Percentiles rank a stretch among this genome's conserved stretches.
Conservation (phyloP, 92 coral and sea anemone genomes). For the Hydrozoanthus gracilis region DNA sequence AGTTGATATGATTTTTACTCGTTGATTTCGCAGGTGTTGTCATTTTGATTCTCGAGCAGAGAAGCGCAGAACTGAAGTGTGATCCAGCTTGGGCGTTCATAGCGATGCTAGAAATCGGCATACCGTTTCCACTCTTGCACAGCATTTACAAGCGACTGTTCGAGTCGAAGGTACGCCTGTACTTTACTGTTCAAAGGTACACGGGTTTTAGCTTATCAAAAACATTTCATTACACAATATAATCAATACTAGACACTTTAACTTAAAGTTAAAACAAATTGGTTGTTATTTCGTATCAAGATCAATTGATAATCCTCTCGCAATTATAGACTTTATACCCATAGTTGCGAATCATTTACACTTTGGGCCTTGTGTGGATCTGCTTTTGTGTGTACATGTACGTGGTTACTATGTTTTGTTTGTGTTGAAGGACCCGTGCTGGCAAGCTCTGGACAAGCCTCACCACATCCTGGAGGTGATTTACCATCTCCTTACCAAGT, state of each 20-base stretch:
- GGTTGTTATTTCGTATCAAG: too few relatives aligned
- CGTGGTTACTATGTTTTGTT: neutral
- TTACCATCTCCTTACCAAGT: constrained; percentile 83
- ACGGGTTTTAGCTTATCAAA: too few relatives aligned
- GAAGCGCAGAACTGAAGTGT: constrained; percentile 88
- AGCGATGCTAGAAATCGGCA: constrained; percentile 95
- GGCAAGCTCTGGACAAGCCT: constrained; percentile 90
- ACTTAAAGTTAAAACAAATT: too few relatives aligned
- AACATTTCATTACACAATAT: neutral
- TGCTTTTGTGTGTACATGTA: too few relatives aligned
- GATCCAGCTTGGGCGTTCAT: constrained; percentile 93
- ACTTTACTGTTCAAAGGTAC: neutral
- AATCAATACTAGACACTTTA: neutral
- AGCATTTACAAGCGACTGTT: constrained; percentile 92
- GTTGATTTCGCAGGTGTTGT: constrained; percentile 66
- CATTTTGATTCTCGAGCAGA: constrained; percentile 82
- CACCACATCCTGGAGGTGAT: constrained; percentile 85
- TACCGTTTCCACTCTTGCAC: constrained; percentile 94
- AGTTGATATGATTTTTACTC: too few relatives aligned
- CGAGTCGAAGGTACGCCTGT: constrained; percentile 83
- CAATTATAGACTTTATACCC: too few relatives aligned
- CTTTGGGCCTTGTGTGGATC: too few relatives aligned
- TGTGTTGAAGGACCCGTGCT: constrained; percentile 83
- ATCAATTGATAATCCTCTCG: too few relatives aligned
- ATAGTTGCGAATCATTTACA: too few relatives aligned